Conservation (phyloP, 1,140 invertebrate genomes). For the Himalopsyche phryganea region DNA sequence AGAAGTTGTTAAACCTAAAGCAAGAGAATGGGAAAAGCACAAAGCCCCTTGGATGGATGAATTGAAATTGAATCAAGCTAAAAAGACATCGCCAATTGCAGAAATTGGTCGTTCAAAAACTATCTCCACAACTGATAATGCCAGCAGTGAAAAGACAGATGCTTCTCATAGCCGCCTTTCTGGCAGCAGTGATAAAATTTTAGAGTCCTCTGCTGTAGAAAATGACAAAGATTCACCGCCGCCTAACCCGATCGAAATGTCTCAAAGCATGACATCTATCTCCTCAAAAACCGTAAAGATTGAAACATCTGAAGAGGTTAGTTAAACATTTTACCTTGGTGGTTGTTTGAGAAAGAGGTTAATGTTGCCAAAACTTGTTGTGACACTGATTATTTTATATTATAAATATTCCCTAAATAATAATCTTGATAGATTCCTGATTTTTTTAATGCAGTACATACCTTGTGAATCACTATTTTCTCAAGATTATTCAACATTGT, state of each 20-base stretch:
- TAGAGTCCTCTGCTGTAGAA: constrained; percentile 45
- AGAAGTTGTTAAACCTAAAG: constrained; percentile 46
- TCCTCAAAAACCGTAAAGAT: constrained; percentile 47
- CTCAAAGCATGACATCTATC: constrained; percentile 51
- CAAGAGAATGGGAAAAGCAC: constrained; percentile 58
- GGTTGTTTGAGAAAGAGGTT: too few species aligned
- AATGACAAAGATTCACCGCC: constrained; percentile 40
- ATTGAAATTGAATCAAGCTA: constrained; percentile 62
- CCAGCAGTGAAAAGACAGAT: constrained; percentile 36
- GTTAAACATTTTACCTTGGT: too few species aligned
- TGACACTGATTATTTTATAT: too few species aligned
- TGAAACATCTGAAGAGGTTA: constrained; percentile 44
- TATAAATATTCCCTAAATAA: too few species aligned
- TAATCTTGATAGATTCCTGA: too few species aligned
- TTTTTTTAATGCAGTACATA: too few species aligned
- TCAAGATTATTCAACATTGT: too few species aligned
- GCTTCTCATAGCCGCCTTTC: constrained; percentile 13
- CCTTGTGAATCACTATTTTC: too few species aligned
- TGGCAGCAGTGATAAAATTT: constrained; percentile 37
- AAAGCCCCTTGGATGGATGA: constrained; percentile 67
- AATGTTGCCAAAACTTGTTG: too few species aligned
- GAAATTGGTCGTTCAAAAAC: constrained; percentile 42
- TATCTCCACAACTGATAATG: constrained; percentile 34
- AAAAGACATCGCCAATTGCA: constrained; percentile 49
- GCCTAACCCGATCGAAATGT: constrained; percentile 47